Evolutionary conservation across 2,888 invertebrate species (phyloP).

Genomic region (Alsophila aescularia): DNA sequence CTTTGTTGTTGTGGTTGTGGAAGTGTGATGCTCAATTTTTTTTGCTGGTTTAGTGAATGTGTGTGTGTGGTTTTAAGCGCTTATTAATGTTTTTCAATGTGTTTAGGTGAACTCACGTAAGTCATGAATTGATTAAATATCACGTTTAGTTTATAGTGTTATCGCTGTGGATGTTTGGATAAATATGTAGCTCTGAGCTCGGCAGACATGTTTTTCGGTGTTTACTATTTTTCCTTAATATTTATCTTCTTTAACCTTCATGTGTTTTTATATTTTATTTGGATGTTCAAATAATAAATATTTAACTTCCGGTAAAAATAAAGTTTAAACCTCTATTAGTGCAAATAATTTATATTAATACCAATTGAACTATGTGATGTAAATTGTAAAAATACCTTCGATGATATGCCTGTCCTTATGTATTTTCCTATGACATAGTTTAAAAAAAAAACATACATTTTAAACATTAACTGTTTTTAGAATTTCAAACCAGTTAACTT

Average conservation of each 20-base stretch:
- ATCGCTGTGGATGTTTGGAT: not conserved
- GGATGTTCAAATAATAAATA: no score
- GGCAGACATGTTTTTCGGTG: not conserved
- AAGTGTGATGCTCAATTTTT: not conserved
- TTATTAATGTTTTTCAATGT: not conserved
- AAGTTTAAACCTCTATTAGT: no score
- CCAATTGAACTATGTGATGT: no score
- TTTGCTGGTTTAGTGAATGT: conserved; percentile 5
- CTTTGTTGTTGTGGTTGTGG: conserved; percentile 12
- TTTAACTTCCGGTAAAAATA: no score
- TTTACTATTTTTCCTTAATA: not conserved
- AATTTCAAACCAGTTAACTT: no score
- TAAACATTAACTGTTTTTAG: no score
- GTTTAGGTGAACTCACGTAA: not conserved
- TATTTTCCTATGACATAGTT: no score
- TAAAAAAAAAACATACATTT: no score
- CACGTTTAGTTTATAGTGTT: not conserved
- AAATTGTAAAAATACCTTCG: no score
- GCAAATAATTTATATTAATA: no score
- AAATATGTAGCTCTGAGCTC: not conserved
- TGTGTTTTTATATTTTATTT: no score
- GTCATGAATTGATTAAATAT: not conserved
- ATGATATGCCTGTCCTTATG: no score
- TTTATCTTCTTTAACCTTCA: not conserved
- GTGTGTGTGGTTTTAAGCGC: not conserved